Base-by-base conservation (phyloP, 2,797 vertebrate species). In the Rhinogobio ventralis region DNA sequence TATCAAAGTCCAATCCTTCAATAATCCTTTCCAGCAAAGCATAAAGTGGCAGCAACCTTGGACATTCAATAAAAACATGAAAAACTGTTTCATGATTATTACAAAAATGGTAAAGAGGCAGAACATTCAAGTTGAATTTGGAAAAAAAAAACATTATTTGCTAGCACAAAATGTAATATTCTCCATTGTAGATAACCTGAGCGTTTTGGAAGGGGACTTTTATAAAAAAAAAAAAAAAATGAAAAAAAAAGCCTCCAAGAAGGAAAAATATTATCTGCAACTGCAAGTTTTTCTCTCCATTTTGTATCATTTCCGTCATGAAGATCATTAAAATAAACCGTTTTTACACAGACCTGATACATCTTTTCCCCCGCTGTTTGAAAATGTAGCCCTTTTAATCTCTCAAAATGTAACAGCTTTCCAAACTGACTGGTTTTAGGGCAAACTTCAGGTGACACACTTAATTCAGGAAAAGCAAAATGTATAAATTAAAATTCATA, bases 371-470 rank as follows among this genome's bases (percentile, higher is more conserved):
- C n/a, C 0, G 1, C n/a, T 28, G n/a, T 28, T 28, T 72, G 42
- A 46, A 72, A 72, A 25, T 15, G 0, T 9, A 36, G 5, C 36
- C 36, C 36, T 17, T 72, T 46, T 25, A 72, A 28, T 25, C 42
- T 72, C 42, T 72, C 42, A 17, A 72, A 72, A 2, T 25, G 1
- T 4, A 28, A 4, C n/a, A 49, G 3, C 3, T n/a, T 71, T 42
- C 68, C 68, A 39, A 14, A 4, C n/a, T 49, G n/a, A 8, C 14
- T 10, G 5, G 5, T 15, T 51, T 73, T 14, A 19, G 71, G 15
- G 13, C n/a, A 73, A 51, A 74, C 72, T 19, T 49, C 15, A 33
- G 72, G 72, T 11, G 46, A 74, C 17, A 74, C 72, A 73, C n/a
- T 20, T 9, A 39, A 39, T 39, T 39, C 39, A 39, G 8, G 7